Conservation (phyloP, 2,113 vertebrate genomes). For the Cyprinodon brontotheroides region DNA sequence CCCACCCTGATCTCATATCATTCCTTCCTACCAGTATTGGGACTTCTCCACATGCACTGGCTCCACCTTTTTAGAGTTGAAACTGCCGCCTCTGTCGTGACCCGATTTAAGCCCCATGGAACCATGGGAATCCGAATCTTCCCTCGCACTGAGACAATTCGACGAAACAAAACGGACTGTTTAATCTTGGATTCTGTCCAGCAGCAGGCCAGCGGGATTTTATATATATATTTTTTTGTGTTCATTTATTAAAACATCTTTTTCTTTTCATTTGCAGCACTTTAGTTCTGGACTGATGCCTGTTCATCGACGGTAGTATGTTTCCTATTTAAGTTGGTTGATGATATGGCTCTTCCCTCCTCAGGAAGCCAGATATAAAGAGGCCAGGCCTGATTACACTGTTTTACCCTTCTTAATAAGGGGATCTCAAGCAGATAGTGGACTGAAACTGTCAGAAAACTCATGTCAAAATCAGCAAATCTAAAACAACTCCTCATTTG, state of each 20-base stretch:
- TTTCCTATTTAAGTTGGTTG: conserved; percentile 63
- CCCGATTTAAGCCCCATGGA: conserved; percentile 70
- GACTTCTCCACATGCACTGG: conserved; percentile 53
- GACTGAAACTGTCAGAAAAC: conserved; percentile 64
- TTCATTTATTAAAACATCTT: conserved; percentile 56
- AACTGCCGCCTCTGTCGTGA: conserved; percentile 64
- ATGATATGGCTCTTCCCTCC: conserved; percentile 49
- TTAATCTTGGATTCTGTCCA: conserved; percentile 65
- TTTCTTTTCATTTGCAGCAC: conserved; percentile 75
- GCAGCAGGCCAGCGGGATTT: conserved; percentile 61
- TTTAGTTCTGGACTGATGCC: conserved; percentile 74
- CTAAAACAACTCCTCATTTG: conserved; percentile 34
- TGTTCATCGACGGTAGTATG: conserved; percentile 52
- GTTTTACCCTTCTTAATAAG: conserved; percentile 32
- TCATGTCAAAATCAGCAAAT: conserved; percentile 61
- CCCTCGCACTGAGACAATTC: conserved; percentile 77
- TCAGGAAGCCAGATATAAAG: conserved; percentile 64
- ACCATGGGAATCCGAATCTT: conserved; percentile 78
- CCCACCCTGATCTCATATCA: conserved; percentile 68
- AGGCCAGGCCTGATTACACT: conserved; percentile 34
- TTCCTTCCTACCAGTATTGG: conserved; percentile 66
- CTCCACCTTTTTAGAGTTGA: conserved; percentile 54
- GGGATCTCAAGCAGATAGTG: conserved; percentile 49
- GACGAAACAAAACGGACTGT: conserved; percentile 62
- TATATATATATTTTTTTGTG: conserved; percentile 34